Evolutionary conservation across 2,113 vertebrate species (phyloP), one percentile per base, ranked within the genome.

Genomic region (Hemichromis elongatus): DNA sequence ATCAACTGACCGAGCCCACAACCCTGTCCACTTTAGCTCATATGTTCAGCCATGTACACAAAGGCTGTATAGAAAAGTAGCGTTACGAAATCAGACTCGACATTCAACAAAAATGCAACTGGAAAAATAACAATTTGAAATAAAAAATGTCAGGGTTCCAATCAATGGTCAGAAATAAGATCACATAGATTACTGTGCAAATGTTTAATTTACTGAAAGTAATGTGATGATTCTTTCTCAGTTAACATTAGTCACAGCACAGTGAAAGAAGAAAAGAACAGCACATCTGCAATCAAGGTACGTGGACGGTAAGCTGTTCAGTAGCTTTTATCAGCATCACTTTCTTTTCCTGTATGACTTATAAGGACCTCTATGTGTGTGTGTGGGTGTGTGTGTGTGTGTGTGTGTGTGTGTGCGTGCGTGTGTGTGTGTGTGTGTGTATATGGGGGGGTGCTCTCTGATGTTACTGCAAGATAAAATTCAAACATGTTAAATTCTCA

Each of bases 41-140:
- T 35, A 14, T 21, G 35, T 13, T 5, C 2, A 14, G n/a, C 61
- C 6, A 2, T 40, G 61, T 1, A 3, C 33, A 13, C n/a, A 21
- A 21, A 66, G 35, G 35, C 19, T 24, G 4, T 21, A 6, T 13
- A 40, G 11, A 37, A 63, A 37, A 40, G 13, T n/a, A 21, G 33
- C 6, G 5, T 1, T 8, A 21, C 35, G 42, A 40, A 40, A 68
- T 21, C 35, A 40, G 40, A 66, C 61, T 21, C 40, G 35, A 40
- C 4, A 9, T 2, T 5, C 35, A 68, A 24, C 37, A 14, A 16
- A 66, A 0, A 18, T 52, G 50, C 6, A 3, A 52, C 18, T 52
- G 18, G 13, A 47, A 47, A 47, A 19, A 42, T 0, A 0, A 1
- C 0, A 0, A 21, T 42, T 21, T 68, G 35, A 68, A 42, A 9